Conservation (phyloP, 2,113 vertebrate species). For the Cynocephalus volans region DNA sequence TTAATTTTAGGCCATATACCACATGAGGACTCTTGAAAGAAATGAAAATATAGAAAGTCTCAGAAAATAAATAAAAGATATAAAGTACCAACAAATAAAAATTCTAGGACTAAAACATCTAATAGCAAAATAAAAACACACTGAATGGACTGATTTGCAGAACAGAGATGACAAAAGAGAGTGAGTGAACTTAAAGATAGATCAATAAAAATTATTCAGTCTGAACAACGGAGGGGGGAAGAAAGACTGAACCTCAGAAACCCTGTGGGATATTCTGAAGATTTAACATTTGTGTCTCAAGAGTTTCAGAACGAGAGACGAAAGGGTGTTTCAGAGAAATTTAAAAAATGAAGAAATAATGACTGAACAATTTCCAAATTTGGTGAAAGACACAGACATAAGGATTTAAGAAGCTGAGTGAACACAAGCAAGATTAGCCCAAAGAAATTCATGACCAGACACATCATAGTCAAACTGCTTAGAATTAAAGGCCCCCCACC, state of each 20-base stretch:
- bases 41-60: neutral
- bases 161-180: neutral
- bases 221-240: neutral
- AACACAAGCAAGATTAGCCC: neutral
- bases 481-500: neutral
- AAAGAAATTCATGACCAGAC: neutral
- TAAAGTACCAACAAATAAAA: neutral
- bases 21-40: neutral
- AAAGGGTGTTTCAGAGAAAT: neutral
- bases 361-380: neutral
- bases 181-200: neutral
- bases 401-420: neutral
- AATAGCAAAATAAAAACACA: neutral
- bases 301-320: neutral
- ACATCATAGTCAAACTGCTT: neutral
- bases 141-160: neutral
- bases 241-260: no score
- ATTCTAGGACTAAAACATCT: neutral
- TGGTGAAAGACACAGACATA: neutral
- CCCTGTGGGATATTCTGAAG: no score
- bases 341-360: neutral
- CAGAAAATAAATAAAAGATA: conserved; percentile 18
- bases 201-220: neutral
- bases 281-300: neutral
- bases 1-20: neutral